Evolutionary conservation across 2,797 vertebrate species (phyloP), one percentile per base, ranked within the genome.

Genomic region (Alauda arvensis): DNA sequence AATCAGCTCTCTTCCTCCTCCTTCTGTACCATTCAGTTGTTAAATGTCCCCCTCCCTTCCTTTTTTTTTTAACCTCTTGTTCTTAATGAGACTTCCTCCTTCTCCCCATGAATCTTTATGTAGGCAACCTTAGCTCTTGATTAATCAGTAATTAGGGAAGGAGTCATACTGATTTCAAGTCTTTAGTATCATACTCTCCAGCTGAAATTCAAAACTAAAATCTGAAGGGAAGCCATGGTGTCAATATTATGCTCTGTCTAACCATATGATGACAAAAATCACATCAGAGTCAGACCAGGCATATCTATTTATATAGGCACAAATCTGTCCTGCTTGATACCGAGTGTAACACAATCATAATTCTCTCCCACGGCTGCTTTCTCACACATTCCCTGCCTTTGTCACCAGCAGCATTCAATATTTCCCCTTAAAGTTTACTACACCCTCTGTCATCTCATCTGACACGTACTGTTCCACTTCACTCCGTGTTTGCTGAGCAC

Each of bases 81-180:
- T 95, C 89, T 75, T 95, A 95, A 95, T 96, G 95, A 96, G 87
- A 94, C 94, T 96, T 96, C 95, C 95, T 95, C 83, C 89, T 91
- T 95, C 95, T 95, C 94, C 85, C 91, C 92, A 82, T 81, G 94
- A 93, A 77, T 90, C 88, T 93, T 93, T 94, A 92, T 94, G 94
- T 92, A 93, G 92, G 87, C 94, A 91, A 89, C 92, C 82, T 93
- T 87, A 93, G 93, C 83, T 94, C 93, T 94, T 95, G 94, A 96
- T 95, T 95, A 96, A 96, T 96, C 95, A 94, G 87, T 94, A 96
- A 95, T 96, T 95, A 93, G 93, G 84, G 93, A 91, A 93, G 94
- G 89, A 92, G 82, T 88, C 94, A 29, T 70, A 95, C 95, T 95
- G 95, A 78, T 95, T 95, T 92, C 84, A 57, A 91, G 91, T 65